Percentiles rank a stretch among this genome's conserved stretches.
Evolutionary conservation across 2,888 invertebrate genomes (phyloP).

Genomic region (Macrosiphum euphorbiae): DNA sequence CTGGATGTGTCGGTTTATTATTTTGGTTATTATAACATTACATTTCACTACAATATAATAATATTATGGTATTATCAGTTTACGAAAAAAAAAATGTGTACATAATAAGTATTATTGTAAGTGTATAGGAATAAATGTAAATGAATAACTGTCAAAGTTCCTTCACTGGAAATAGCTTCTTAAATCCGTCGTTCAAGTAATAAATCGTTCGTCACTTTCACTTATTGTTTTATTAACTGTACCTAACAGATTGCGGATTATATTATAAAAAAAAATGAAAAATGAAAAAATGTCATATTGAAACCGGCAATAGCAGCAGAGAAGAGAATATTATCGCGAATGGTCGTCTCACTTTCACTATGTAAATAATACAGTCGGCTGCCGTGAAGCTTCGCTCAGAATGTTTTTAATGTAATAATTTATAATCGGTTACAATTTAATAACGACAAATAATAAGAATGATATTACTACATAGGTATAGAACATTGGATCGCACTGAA

Average conservation of each 20-base stretch:
- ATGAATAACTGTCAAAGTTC: not conserved
- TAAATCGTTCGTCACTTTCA: not conserved
- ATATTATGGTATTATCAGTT: not conserved
- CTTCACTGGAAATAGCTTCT: not conserved
- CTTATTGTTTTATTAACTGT: not conserved
- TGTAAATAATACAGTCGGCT: not conserved
- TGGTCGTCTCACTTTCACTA: not conserved
- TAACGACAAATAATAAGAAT: not conserved
- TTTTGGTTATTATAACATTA: not conserved
- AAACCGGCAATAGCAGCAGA: not conserved
- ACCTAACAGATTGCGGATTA: not conserved
- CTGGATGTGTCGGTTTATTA: not conserved
- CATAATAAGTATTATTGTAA: not conserved
- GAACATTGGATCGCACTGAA: not conserved
- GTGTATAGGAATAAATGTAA: not conserved
- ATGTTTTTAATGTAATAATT: not conserved
- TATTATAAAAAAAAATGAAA: not conserved
- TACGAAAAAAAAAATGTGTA: not conserved
- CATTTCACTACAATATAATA: not conserved
- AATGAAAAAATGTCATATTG: not conserved
- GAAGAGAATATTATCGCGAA: not conserved
- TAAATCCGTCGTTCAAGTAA: not conserved
- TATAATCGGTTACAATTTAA: not conserved
- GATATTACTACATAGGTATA: not conserved
- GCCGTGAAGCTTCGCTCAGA: not conserved